phyloP scores from a whole-genome alignment of 2,797 vertebrate species.

The Rhinoraja longicauda region DNA sequence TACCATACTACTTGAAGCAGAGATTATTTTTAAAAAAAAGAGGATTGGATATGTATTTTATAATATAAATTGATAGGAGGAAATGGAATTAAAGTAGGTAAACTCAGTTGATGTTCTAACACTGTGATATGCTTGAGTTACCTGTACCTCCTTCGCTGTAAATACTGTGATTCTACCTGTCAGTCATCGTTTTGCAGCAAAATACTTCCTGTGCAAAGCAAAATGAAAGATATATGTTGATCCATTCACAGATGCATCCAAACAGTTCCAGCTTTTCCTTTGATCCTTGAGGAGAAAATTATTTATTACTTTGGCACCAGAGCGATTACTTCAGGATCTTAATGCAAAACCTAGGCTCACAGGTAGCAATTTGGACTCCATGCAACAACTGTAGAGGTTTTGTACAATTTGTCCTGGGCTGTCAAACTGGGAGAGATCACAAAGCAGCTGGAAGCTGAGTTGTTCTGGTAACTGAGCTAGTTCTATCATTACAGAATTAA shows the following conservation, averaged over 20 bases:
- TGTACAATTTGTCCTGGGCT: background rate
- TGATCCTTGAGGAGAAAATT: background rate
- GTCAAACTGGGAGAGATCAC: background rate
- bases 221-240: background rate
- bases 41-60: background rate
- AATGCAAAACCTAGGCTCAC: background rate
- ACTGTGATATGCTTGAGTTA: background rate
- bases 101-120: background rate
- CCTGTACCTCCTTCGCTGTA: background rate
- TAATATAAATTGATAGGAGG: background rate
- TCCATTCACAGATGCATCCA: background rate
- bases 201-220: background rate
- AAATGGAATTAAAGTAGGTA: background rate
- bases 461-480: background rate
- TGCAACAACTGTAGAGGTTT: background rate
- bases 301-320: background rate
- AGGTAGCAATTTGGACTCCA: background rate
- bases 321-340: background rate
- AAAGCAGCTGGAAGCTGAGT: background rate
- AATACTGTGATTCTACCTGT: background rate
- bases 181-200: background rate
- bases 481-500: background rate
- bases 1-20: background rate
- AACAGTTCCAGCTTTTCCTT: background rate
- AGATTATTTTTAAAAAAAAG: background rate